Conservation (phyloP, 2,113 vertebrate species). For the Herpetotheres cachinnans region DNA sequence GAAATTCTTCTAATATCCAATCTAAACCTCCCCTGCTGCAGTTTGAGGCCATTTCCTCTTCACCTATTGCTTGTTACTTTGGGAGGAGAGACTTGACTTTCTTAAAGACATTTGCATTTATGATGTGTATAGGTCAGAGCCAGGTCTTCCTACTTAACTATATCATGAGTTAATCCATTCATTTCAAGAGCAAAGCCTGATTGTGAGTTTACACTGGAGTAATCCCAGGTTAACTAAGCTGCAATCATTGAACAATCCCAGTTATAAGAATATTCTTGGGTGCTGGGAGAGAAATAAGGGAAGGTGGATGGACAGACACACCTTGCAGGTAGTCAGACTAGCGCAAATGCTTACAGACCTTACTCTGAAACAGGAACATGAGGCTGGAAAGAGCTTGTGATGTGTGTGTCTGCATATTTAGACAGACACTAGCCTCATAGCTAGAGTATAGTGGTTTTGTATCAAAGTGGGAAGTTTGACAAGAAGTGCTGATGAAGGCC, state of each 20-base stretch:
- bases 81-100: background rate
- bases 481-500: constrained; percentile 16
- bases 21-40: too few species aligned
- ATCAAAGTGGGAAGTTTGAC: background rate
- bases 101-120: background rate
- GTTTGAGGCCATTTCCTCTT: too few species aligned
- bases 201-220: background rate
- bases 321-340: background rate
- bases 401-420: background rate
- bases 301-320: background rate
- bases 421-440: background rate
- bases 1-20: too few species aligned
- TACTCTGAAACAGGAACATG: background rate
- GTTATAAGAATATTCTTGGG: background rate
- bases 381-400: background rate
- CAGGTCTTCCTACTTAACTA: background rate
- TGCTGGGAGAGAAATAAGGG: background rate
- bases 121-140: background rate
- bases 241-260: background rate
- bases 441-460: background rate
- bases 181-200: background rate
- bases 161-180: background rate
- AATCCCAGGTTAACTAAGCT: background rate
- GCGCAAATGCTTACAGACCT: background rate
- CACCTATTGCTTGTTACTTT: too few species aligned